A percentile compares a stretch with the other conserved stretches of the same genome.
Conservation (phyloP, 2,113 vertebrate genomes). For the Microcebus griseorufus region DNA sequence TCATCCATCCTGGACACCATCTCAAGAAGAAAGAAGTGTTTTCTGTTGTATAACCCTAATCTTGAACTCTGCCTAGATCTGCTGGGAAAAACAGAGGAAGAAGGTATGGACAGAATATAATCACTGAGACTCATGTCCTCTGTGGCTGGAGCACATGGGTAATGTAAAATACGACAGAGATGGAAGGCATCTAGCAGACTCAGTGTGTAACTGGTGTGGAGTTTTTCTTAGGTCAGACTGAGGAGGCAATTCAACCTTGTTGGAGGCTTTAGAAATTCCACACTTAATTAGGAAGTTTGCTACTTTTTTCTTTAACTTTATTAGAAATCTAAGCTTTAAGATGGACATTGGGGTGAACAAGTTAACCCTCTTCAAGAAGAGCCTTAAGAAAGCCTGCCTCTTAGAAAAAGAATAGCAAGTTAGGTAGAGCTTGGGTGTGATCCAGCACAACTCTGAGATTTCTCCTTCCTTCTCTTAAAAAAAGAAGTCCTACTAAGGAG, state of each 20-base stretch:
- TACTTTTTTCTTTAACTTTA: not conserved
- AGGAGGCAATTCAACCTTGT: not conserved
- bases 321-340: not conserved
- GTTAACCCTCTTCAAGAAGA: not conserved
- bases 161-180: not conserved
- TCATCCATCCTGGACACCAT: not conserved
- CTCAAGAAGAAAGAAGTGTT: not conserved
- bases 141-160: not conserved
- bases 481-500: not conserved
- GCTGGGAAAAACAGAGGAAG: not conserved
- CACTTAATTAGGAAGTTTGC: not conserved
- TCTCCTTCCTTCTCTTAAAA: not conserved
- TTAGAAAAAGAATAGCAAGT: not conserved
- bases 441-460: not conserved
- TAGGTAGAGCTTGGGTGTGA: not conserved
- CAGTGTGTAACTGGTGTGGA: not conserved
- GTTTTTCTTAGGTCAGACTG: not conserved
- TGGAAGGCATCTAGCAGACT: not conserved
- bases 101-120: not conserved
- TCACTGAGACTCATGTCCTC: not conserved
- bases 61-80: not conserved
- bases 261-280: not conserved
- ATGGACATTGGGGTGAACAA: not conserved
- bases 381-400: not conserved
- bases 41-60: not conserved